Evolutionary conservation across 2,888 invertebrate species (phyloP).

Genomic region (Clusia tigrina): DNA sequence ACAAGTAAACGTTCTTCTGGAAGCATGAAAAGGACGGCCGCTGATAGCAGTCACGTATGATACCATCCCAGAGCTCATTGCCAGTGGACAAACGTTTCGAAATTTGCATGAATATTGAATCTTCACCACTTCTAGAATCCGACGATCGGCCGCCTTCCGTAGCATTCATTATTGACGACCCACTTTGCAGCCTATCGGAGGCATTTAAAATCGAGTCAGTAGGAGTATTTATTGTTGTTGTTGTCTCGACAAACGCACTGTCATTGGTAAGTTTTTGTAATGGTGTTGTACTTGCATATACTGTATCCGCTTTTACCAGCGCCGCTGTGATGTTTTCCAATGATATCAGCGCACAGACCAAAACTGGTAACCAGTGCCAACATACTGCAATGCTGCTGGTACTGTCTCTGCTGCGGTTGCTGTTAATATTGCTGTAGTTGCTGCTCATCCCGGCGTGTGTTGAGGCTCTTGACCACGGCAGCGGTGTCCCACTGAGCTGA

Average conservation of each 20-base stretch:
- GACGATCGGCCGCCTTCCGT: slow-evolving; percentile 10
- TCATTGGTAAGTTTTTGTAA: not conserved
- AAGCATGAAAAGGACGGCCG: slow-evolving; percentile 77
- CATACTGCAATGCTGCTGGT: too few species aligned
- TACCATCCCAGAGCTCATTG: slow-evolving; percentile 77
- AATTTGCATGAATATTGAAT: slow-evolving; percentile 52
- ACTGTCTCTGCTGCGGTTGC: slow-evolving; percentile 6
- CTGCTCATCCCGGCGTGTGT: slow-evolving; percentile 16
- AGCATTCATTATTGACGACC: slow-evolving; percentile 23
- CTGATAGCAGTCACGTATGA: slow-evolving; percentile 75
- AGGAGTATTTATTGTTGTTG: slow-evolving; percentile 12
- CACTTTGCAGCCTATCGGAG: slow-evolving; percentile 26
- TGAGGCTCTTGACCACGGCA: slow-evolving; percentile 21
- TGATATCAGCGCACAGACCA: not conserved
- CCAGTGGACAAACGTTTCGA: slow-evolving; percentile 65
- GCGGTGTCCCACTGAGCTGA: slow-evolving; percentile 36
- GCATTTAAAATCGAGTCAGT: slow-evolving; percentile 25
- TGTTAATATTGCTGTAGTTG: slow-evolving; percentile 6
- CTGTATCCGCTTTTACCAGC: not conserved
- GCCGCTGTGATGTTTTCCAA: not conserved
- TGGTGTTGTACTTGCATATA: slow-evolving; percentile 6
- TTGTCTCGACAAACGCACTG: slow-evolving; percentile 28
- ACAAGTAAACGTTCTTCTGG: slow-evolving; percentile 79
- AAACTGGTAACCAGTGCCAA: slow-evolving; percentile 12
- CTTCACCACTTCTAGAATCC: slow-evolving; percentile 29